Evolutionary conservation across 2,888 invertebrate genomes (phyloP).

Genomic region (Athrips mouffetella): DNA sequence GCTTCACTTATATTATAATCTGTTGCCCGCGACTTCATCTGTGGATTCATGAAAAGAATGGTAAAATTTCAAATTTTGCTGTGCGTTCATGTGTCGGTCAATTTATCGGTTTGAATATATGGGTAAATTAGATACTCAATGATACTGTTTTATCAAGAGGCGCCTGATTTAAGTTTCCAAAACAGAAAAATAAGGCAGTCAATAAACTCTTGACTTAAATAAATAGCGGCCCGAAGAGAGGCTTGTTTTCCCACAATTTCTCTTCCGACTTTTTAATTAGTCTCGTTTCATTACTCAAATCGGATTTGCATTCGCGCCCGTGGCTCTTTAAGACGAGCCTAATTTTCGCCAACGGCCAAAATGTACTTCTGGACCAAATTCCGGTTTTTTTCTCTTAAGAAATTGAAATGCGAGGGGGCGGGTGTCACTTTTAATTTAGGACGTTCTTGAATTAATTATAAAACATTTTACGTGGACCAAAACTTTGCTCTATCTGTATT

Average conservation of each 20-base stretch:
- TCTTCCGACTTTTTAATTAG: constrained; percentile 61
- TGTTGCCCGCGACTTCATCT: too few species aligned
- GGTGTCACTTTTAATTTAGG: background rate
- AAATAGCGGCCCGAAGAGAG: constrained; percentile 41
- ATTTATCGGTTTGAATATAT: too few species aligned
- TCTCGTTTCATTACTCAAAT: constrained; percentile 65
- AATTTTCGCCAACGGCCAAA: constrained; percentile 47
- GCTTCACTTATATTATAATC: too few species aligned
- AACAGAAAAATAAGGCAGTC: constrained; percentile 8
- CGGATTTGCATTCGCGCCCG: constrained; percentile 63
- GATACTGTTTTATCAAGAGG: too few species aligned
- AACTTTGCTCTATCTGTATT: background rate
- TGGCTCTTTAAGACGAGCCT: constrained; percentile 52
- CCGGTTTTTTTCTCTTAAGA: constrained; percentile 32
- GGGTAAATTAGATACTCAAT: too few species aligned
- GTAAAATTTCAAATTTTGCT: too few species aligned
- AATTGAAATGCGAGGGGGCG: constrained; percentile 29
- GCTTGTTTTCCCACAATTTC: constrained; percentile 51
- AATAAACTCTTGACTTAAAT: constrained; percentile 28
- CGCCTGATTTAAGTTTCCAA: too few species aligned
- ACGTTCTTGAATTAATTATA: background rate
- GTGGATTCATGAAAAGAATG: too few species aligned
- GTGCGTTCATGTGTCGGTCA: too few species aligned
- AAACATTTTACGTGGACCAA: background rate
- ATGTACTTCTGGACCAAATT: constrained; percentile 35